Base-by-base conservation (phyloP, 2,888 invertebrate species). In the Micoletzkya japonica region DNA sequence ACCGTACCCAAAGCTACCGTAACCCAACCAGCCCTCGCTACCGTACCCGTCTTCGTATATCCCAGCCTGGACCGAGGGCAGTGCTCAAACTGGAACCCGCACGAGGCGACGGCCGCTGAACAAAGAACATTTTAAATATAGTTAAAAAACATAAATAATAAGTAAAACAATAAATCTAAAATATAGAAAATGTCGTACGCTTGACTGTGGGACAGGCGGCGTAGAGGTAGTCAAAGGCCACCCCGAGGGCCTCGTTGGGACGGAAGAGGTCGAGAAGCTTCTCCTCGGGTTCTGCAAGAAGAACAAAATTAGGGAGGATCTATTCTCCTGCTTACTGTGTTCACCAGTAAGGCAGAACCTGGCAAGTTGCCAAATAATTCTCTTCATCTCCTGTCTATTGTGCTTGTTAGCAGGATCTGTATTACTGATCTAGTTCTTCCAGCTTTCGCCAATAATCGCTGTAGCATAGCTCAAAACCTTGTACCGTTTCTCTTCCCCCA, bases 161-260 rank as follows among this genome's bases (percentile, higher is more conserved):
- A 44, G 20, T 44, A 44, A 44, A 44, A 14, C 44, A 44, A 44
- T 44, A 44, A 44, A 44, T 44, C 44, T n/a, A n/a, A n/a, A n/a
- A n/a, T n/a, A n/a, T 49, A 20, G 1, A 57, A 10, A 26, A 32
- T 0, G 1, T 30, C 61, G 50, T 6, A 66, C 64, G 30, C 37
- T 54, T 66, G 28, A 66, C 39, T 26, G 64, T 54, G 6, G 64
- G 64, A 28, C 64, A 66, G 64, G 64, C 28, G 17, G 37, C 34
- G 54, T 66, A 66, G n/a, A 66, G 26, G 54, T 66, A 66, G 54
- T 66, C 64, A 37, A 66, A 66, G 34, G 32, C 37, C 0, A 66
- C 37, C 37, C 64, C 64, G 14, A 66, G 24, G 6, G 64, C 30
- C 26, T 36, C n/a, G 30, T 66, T 37, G 14, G 36, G 54, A 32